Base-by-base conservation (phyloP, 2,888 invertebrate species). In the Troides helena region DNA sequence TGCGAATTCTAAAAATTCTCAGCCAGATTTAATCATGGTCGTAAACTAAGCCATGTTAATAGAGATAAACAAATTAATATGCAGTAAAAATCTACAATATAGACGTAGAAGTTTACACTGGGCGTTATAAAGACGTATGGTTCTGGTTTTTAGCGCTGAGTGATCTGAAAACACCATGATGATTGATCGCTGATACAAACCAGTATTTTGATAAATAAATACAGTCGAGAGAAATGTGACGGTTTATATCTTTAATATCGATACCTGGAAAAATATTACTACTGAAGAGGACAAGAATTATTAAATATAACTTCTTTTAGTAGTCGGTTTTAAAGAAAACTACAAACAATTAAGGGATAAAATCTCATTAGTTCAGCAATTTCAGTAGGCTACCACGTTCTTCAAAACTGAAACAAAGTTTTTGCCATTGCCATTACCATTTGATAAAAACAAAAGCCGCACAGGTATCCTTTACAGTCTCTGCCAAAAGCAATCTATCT, bases 41-140 rank as follows among this genome's bases (percentile, higher is more conserved):
- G 82, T 90, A 90, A 90, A 89, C 88, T 84, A 78, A 65, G 74
- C 74, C 76, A 74, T 75, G 77, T 84, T 84, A 81, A 85, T 84
- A 80, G 81, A 81, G 77, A 78, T 85, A 86, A 90, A 90, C 89
- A 88, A 79, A 86, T 88, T 87, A 88, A 86, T 86, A 85, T 79
- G 82, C 81, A 81, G 85, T 89, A 85, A 89, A 89, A 87, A 84
- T 77, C 81, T 83, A 85, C 85, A 86, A 87, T 89, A 88, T 86
- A 82, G 82, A 81, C 80, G 80, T 74, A 73, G 71, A 74, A 82
- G 88, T 89, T 90, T 89, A 90, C 85, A 78, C 80, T 79, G 72
- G 72, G 81, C 83, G 90, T 91, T 89, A 90, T 90, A 89, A 87
- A 91, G 92, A 91, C 86, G 82, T 83, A 91, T 91, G 87, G 83